phyloP scores from a whole-genome alignment of 2,888 invertebrate species.

The Zelleria hepariella region DNA sequence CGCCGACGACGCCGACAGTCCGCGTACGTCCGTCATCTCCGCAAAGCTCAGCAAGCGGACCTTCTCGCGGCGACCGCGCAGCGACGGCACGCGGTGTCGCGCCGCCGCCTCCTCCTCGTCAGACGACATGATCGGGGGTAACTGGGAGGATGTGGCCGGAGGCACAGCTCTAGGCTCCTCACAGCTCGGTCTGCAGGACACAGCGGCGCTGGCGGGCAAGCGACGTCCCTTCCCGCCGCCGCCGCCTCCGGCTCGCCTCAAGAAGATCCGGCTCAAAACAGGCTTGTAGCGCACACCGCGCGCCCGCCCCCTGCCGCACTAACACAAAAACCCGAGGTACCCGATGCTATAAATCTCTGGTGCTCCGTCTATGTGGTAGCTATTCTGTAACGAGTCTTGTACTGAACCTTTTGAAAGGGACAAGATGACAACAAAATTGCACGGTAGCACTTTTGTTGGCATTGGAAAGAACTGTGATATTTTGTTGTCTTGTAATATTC shows the following conservation, averaged over 20 bases:
- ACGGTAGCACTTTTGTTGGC: background rate
- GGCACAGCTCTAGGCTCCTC: constrained; percentile 31
- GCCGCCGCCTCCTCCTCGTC: constrained; percentile 48
- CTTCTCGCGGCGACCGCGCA: constrained; percentile 29
- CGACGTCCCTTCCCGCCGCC: constrained; percentile 42
- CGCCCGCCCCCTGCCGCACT: constrained; percentile 16
- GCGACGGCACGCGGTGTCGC: constrained; percentile 13
- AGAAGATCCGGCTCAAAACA: constrained; percentile 59
- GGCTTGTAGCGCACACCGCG: constrained; percentile 47
- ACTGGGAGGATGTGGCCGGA: constrained; percentile 44
- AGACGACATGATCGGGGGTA: constrained; percentile 30
- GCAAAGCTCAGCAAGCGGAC: constrained; percentile 44
- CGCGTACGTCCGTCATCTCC: constrained; percentile 31
- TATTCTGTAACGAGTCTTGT: background rate
- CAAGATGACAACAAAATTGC: background rate
- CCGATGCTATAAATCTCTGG: background rate
- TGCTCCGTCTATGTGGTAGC: background rate
- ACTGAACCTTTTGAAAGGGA: background rate
- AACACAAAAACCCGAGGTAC: background rate
- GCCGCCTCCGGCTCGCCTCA: constrained; percentile 27
- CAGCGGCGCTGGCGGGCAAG: constrained; percentile 22
- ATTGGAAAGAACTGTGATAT: background rate
- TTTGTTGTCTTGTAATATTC: background rate
- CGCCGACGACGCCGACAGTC: constrained; percentile 43
- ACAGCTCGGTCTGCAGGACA: background rate